Evolutionary conservation across 2,113 vertebrate genomes (phyloP).

Genomic region (Pitta sordida): DNA sequence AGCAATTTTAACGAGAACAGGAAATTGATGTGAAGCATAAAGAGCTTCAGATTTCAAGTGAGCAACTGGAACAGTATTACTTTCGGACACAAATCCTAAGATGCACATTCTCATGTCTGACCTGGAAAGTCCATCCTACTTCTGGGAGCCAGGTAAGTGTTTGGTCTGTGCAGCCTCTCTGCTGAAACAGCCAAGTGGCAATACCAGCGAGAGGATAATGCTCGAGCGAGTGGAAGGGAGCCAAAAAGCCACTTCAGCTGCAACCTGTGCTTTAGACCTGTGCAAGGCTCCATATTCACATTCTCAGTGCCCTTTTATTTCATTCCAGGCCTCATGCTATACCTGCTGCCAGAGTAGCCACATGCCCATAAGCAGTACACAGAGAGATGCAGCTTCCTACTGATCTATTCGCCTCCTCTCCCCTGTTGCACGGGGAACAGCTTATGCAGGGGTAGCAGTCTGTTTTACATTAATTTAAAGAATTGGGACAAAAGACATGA

Average conservation of each 20-base stretch:
- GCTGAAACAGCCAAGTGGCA: neutral
- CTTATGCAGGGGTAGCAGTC: neutral
- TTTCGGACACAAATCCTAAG: neutral
- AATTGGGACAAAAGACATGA: neutral
- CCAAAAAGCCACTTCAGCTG: constrained; percentile 20
- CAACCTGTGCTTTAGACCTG: neutral
- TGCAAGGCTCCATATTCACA: neutral
- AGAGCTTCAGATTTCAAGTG: neutral
- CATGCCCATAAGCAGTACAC: rapidly evolving
- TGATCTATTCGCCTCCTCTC: neutral
- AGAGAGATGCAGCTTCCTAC: neutral
- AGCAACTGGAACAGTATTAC: neutral
- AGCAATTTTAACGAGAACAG: constrained; percentile 21
- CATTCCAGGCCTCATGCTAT: neutral
- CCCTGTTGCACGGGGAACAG: neutral
- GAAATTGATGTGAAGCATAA: neutral
- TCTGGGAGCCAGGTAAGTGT: neutral
- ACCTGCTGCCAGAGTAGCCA: neutral
- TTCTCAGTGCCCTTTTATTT: neutral
- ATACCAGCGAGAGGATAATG: neutral
- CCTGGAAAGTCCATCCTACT: constrained; percentile 4
- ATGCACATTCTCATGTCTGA: neutral
- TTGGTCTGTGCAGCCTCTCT: neutral
- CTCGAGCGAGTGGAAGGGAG: neutral
- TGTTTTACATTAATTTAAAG: neutral